Evolutionary conservation across 2,888 invertebrate species (phyloP), one percentile per base, ranked within the genome.

Genomic region (Drosophila anceps): DNA sequence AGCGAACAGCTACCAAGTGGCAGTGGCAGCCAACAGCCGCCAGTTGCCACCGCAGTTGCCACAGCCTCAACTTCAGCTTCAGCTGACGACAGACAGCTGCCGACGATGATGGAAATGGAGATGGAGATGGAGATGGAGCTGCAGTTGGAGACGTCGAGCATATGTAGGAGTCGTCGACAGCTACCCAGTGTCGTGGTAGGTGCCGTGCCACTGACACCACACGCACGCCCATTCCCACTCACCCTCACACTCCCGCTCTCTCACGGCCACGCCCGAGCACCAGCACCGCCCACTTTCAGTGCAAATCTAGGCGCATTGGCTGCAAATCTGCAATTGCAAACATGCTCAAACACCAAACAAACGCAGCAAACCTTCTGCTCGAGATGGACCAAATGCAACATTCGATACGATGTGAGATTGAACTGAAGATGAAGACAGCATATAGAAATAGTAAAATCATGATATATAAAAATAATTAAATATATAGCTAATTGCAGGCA

Each of bases 191-290:
- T 63, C 59, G 66, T 67, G 59, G 71, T 84, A 80, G 85, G 46
- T 73, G 73, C 73, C 59, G 67, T 81, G 88, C 86, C 83, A 83
- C 86, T 66, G 81, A 88, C 84, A 84, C 86, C 79, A 64, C 73
- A 80, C 78, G 63, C 78, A 81, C 88, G 73, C 81, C 86, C 81
- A 76, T 72, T 46, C 64, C 39, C 43, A 44, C 10, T n/a, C 35
- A 81, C 78, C 78, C 55, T 69, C 78, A 73, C 80, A 79, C 72
- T 43, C 63, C 41, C 33, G 27, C 27, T 46, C 27, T 8, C 46
- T 27, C 46, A 15, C 29, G 48, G 48, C 55, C 46, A 59, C 55
- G 18, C 37, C 88, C 80, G 70, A 72, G 41, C 55, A 44, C 20
- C 39, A 24, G 27, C 27, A 24, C 35, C 53, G 39, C 58, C 24